Evolutionary conservation across 1,140 invertebrate species (phyloP), one percentile per base, ranked within the genome.

Genomic region (Whitmania pigra): DNA sequence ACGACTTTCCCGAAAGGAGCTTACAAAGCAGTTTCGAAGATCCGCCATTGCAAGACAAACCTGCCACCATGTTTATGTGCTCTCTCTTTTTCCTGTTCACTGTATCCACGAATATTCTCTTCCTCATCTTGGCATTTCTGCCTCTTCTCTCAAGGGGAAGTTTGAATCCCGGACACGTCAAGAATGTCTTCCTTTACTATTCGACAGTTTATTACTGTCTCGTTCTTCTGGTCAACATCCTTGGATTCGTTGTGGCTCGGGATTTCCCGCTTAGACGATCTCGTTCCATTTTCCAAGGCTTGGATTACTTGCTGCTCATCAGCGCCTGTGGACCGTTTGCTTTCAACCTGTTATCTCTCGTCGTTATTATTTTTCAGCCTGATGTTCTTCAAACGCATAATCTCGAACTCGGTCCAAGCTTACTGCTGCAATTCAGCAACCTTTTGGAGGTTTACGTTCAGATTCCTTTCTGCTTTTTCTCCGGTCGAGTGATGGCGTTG

Each of bases 381-480:
- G 5, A 22, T 15, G 29, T 63, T 63, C 57, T 63, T 20, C 6
- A 25, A 25, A 13, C 4, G 4, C 29, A n/a, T 13, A 0, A 20
- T 2, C 22, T 63, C 11, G 1, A 7, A 4, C 22, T 31, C 22
- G 29, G 22, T 63, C 22, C 22, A 11, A 25, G 22, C 29, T 22
- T 63, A 25, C 22, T 63, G 7, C 11, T 63, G 11, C 57, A 63
- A 18, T 22, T 63, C 20, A 31, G 22, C 29, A 63, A 63, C 20
- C 22, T 63, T 13, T 63, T 63, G 22, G 22, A 63, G 29, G 57
- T 63, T 7, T 63, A 63, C 15, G 18, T 63, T 31, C 57, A 63
- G 18, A 63, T 63, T 63, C 57, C 57, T 9, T 63, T 63, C 22
- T 63, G 57, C 15, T 63, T 63, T 17, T 63, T 63, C 57, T 11